A percentile compares a stretch with the other conserved stretches of the same genome.
Evolutionary conservation across 2,797 vertebrate genomes (phyloP).

Genomic region (Bryconaethiops microstoma): DNA sequence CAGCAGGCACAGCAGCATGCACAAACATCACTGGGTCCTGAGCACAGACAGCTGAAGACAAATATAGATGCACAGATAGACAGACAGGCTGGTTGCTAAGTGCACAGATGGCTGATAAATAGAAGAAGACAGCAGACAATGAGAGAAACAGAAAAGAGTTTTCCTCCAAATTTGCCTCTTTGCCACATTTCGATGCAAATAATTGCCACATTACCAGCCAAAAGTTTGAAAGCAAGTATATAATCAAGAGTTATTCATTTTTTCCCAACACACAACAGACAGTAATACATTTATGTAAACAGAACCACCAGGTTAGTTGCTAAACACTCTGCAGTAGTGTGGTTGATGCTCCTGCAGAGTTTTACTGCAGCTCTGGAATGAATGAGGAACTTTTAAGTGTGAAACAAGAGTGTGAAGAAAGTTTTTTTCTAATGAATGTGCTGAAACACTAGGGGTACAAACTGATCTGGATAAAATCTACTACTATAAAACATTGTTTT

Average conservation of each 20-base stretch:
- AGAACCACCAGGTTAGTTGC: not conserved
- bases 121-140: constrained; percentile 7
- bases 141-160: not conserved
- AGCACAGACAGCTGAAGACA: constrained; percentile 22
- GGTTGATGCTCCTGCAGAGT: no score
- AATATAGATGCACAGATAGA: not conserved
- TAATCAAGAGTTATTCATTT: no score
- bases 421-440: no score
- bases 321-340: not conserved
- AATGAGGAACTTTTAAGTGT: no score
- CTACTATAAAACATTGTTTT: no score
- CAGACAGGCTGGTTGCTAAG: constrained; percentile 19
- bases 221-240: not conserved
- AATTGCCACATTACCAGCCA: not conserved
- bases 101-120: constrained; percentile 17
- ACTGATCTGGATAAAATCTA: no score
- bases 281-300: not conserved
- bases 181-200: not conserved
- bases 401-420: no score
- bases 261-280: no score
- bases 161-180: not conserved
- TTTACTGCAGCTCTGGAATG: not conserved
- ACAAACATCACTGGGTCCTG: constrained; percentile 6
- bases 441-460: no score
- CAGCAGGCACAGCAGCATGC: constrained; percentile 2